Evolutionary conservation across 1,140 invertebrate species (phyloP), one percentile per base, ranked within the genome.

Genomic region (Proales similis): DNA sequence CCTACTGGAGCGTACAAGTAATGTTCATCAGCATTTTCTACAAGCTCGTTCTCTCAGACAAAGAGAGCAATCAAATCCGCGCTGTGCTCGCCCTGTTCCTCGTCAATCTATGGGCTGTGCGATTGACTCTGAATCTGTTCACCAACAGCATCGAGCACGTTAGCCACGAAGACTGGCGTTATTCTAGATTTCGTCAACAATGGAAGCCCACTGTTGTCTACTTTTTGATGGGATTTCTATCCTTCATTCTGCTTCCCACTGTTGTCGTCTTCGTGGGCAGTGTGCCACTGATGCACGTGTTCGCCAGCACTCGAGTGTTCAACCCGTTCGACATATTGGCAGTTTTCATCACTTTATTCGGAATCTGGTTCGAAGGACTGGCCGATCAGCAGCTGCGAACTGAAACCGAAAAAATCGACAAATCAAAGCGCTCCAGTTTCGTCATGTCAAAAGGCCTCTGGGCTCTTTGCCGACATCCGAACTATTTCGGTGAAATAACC

Each of bases 401-500:
- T 20, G 36, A 57, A 22, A 29, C 45, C 9, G 5, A 38, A 39
- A 57, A 14, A 14, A 29, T 26, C 2, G 26, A 39, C 14, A 42
- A 39, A 22, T 36, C 39, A 39, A 57, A 39, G 30, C 39, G 51
- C 12, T 7, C 30, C 11, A 22, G 33, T 27, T 57, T 38, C 11
- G n/a, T n/a, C n/a, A 57, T 57, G 20, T 26, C 17, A 5, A 27
- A 26, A 39, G 53, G 53, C 26, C 26, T 61, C 20, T 61, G 53
- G 53, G 32, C 38, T 4, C 27, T 32, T 6, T 39, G 20, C 6
- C 45, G 53, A 30, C 53, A 61, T 30, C 53, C 53, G 27, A 61
- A 61, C 47, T 61, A 61, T 30, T 61, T 61, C 24, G 53, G 53
- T 9, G 53, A 61, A 43, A 61, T 61, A 11, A 7, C 24, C 7